Percentiles rank a stretch among this genome's conserved stretches.
These are phyloP conservation scores for Simalia tracyae DNA, from an alignment of 2,797 vertebrate genomes.

Conservation along the genomic window DNA sequence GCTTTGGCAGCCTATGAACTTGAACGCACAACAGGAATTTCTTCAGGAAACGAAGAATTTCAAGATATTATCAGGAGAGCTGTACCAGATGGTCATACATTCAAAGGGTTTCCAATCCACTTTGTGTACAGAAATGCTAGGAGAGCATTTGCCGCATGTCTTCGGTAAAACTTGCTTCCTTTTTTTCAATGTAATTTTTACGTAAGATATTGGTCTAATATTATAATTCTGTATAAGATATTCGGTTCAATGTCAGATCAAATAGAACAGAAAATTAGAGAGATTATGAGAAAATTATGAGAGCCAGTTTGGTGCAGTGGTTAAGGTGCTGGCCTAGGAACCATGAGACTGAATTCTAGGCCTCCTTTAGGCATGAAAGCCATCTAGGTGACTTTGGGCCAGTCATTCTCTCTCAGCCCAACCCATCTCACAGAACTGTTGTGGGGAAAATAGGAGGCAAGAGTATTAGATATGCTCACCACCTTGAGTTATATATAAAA, in stretches of 20 bases:
- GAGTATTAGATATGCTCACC: background rate
- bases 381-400: background rate
- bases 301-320: background rate
- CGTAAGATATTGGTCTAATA: background rate
- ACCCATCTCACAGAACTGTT: background rate
- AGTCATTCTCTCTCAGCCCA: background rate
- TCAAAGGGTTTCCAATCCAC: constrained; percentile 97
- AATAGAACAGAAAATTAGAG: background rate
- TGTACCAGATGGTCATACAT: constrained; percentile 94
- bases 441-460: background rate
- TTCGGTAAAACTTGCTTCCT: constrained; percentile 77
- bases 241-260: background rate
- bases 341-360: background rate
- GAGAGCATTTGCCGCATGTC: constrained; percentile 88
- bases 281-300: background rate
- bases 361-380: background rate
- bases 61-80: constrained; percentile 92
- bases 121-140: constrained; percentile 91
- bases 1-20: constrained; percentile 92
- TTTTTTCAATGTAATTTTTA: background rate
- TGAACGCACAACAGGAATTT: constrained; percentile 87
- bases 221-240: background rate
- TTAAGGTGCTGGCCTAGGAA: background rate
- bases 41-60: constrained; percentile 95
- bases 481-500: background rate